A percentile compares a stretch with the other conserved stretches of the same genome.
These are phyloP conservation scores for Vulpes ferrilata DNA, from an alignment of 2,113 vertebrate species.

Conservation along the genomic window DNA sequence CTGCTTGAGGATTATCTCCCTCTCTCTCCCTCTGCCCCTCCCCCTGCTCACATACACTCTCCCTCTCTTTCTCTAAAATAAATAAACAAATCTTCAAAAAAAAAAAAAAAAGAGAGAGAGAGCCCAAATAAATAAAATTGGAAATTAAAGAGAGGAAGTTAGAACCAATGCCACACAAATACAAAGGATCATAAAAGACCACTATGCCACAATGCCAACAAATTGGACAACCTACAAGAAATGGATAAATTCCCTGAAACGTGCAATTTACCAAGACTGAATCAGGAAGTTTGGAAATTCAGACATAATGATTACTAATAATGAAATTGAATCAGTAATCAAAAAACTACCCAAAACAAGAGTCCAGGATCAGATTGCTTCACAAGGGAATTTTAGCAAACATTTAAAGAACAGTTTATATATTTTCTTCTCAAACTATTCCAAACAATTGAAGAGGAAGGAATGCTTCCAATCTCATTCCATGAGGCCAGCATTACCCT, in stretches of 20 bases:
- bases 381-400: neutral
- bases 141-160: neutral
- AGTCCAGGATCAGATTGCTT: neutral
- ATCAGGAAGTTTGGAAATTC: neutral
- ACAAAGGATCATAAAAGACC: neutral
- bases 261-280: neutral
- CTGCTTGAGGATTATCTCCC: neutral
- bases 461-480: neutral
- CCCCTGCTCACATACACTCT: neutral
- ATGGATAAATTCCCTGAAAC: neutral
- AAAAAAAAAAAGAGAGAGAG: neutral
- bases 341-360: neutral
- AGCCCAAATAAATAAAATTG: neutral
- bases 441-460: neutral
- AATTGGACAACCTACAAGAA: neutral
- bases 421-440: neutral
- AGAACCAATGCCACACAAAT: neutral
- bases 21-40: neutral
- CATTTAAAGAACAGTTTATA: neutral
- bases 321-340: neutral
- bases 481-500: neutral
- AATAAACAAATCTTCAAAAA: neutral
- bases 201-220: neutral
- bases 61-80: neutral
- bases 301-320: neutral